Evolutionary conservation across 1,140 invertebrate species (phyloP), one percentile per base, ranked within the genome.

Genomic region (Diorhabda carinulata): DNA sequence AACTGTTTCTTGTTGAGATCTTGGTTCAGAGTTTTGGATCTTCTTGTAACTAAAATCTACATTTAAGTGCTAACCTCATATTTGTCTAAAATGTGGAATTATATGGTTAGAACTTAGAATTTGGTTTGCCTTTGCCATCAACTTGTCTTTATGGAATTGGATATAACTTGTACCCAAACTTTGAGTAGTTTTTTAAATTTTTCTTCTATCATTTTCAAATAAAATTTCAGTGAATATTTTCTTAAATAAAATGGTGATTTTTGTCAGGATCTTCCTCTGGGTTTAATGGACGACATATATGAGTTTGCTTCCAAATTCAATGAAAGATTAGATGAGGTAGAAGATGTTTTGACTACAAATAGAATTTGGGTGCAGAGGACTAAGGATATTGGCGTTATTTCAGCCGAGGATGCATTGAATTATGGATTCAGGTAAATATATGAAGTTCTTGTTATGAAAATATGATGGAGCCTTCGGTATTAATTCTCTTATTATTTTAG

Each of bases 281-380:
- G 94, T 7, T 83, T 92, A 64, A 84, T 94, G 79, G 91, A 95
- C 75, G 95, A 96, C 79, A 90, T 96, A 58, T 89, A 93, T 78
- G 86, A 93, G 61, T 94, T 93, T 79, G 83, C 85, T 64, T 76
- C 78, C 0, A 89, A 92, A 77, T 90, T 94, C 80, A 85, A 82
- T 58, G 87, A 92, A 76, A 84, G 93, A 25, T 81, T 95, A 40
- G 93, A 97, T 80, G 94, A 96, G 83, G 86, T 93, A 2, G 93
- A 96, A 81, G 93, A 96, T 81, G 74, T 96, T 0, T 79, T 92
- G 2, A 94, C 92, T 0, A 85, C 84, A 0, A 96, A 94, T 82
- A 84, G 92, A 69, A 90, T 96, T 71, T 96, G 92, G 89, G 89
- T 88, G 69, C 84, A 87, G 61, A 84, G 94, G 73, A 92, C 90